Base-by-base conservation (phyloP, 2,797 vertebrate genomes). In the Poecilia velifera region DNA sequence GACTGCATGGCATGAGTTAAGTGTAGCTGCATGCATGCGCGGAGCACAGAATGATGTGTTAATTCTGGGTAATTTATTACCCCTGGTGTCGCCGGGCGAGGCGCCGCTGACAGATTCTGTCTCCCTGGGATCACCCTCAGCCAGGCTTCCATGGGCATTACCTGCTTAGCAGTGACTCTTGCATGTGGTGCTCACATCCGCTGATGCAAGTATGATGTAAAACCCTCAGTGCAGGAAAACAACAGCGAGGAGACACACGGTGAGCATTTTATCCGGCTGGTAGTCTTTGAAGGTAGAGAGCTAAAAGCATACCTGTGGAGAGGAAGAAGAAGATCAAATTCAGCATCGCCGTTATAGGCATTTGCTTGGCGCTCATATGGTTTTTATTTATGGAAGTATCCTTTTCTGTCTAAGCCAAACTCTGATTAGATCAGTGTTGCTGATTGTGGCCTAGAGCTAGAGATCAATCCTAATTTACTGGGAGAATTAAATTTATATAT, bases 321-420 rank as follows among this genome's bases (percentile, higher is more conserved):
- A 89, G 81, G 83, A 88, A 90, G 88, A 85, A 76, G 84, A 84
- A 95, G 95, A 96, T 96, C 93, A 88, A 84, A 95, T 95, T 92
- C 83, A 86, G 86, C 84, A 87, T 79, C 81, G 16, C 85, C 91
- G 90, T 95, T 94, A 94, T 89, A 93, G 93, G 93, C 87, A 89
- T 94, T 95, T 85, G 91, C 95, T 71, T 89, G 88, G 90, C 85
- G 93, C 94, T 94, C 94, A 92, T 95, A 94, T 94, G 92, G 92
- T 94, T 95, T 94, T 94, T 96, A 95, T 96, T 96, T 96, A 96
- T 96, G 94, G 94, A 94, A 93, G 90, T 92, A 91, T 94, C 93
- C 91, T 91, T 93, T 93, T 93, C 94, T 93, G 92, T 90, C 93
- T 90, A 73, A 91, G 87, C 90, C 74, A 81, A 85, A 89, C 72